Evolutionary conservation across 2,113 vertebrate genomes (phyloP), one percentile per base, ranked within the genome.

Genomic region (Sminthopsis crassicaudata): DNA sequence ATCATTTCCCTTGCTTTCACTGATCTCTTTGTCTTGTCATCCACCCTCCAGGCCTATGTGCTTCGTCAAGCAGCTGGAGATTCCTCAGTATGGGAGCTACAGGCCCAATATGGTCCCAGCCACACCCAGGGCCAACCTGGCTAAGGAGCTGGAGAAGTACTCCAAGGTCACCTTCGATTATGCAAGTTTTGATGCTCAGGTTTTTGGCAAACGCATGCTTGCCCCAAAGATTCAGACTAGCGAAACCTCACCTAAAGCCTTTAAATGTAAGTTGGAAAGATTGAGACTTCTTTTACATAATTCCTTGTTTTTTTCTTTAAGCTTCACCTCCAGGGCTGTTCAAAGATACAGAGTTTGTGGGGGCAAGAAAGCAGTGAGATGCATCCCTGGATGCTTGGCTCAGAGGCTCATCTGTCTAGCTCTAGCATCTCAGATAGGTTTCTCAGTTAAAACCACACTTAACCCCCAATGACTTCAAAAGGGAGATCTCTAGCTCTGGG

Each of bases 111-210:
- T 99, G 98, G 98, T 99, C 51, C 99, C 99, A 25, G 94, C 98
- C 97, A 99, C 99, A 2, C 99, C 99, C 30, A 99, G 99, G 89
- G 99, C 99, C 98, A 99, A 99, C 99, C 98, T 99, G 98, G 99
- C 99, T 98, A 99, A 99, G 99, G 99, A 99, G 98, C 99, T 99
- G 98, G 99, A 99, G 98, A 99, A 99, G 96, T 99, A 99, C 99
- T 99, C 99, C 98, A 99, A 99, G 99, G 99, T 99, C 98, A 99
- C 99, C 98, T 99, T 99, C 95, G 99, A 99, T 99, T 99, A 99
- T 99, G 99, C 99, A 99, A 99, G 99, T 99, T 99, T 99, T 96
- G 99, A 99, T 94, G 99, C 99, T 98, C 99, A 99, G 99, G 99
- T 99, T 99, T 99, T 99, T 96, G 99, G 99, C 99, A 99, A 99